Evolutionary conservation across 2,797 vertebrate genomes (phyloP).

Genomic region (Semaprochilodus insignis): DNA sequence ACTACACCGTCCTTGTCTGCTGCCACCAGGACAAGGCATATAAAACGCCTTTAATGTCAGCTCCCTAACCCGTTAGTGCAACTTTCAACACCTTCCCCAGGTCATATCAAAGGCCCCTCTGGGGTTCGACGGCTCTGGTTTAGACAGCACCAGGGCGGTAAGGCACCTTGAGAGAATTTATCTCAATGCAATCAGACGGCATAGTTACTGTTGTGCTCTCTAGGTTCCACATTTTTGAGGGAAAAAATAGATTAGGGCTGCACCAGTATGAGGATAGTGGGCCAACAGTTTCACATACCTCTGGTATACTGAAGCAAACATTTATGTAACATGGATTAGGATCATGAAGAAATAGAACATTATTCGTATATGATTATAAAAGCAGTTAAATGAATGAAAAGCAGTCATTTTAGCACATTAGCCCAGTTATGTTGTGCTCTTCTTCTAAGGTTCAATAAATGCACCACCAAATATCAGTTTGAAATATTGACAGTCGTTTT

Average conservation of each 20-base stretch:
- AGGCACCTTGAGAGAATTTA: conserved; percentile 13
- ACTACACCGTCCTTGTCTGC: conserved; percentile 48
- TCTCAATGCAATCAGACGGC: conserved; percentile 7
- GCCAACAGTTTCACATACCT: too few species aligned
- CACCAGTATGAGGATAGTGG: too few species aligned
- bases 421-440: too few species aligned
- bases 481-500: too few species aligned
- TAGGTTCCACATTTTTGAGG: neutral
- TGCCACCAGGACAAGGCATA: conserved; percentile 46
- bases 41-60: conserved; percentile 63
- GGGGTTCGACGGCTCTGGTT: conserved; percentile 50
- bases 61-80: conserved; percentile 45
- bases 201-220: neutral
- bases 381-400: too few species aligned
- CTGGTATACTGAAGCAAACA: too few species aligned
- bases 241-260: neutral
- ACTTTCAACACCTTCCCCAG: conserved; percentile 58
- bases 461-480: too few species aligned
- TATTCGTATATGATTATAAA: too few species aligned
- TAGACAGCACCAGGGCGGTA: conserved; percentile 31
- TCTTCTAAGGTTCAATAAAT: too few species aligned
- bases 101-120: conserved; percentile 58
- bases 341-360: too few species aligned
- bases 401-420: too few species aligned
- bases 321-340: too few species aligned